A percentile compares a stretch with the other conserved stretches of the same genome.
These are phyloP conservation scores for Eptesicus fuscus DNA, from an alignment of 2,113 vertebrate species.

Conservation along the genomic window DNA sequence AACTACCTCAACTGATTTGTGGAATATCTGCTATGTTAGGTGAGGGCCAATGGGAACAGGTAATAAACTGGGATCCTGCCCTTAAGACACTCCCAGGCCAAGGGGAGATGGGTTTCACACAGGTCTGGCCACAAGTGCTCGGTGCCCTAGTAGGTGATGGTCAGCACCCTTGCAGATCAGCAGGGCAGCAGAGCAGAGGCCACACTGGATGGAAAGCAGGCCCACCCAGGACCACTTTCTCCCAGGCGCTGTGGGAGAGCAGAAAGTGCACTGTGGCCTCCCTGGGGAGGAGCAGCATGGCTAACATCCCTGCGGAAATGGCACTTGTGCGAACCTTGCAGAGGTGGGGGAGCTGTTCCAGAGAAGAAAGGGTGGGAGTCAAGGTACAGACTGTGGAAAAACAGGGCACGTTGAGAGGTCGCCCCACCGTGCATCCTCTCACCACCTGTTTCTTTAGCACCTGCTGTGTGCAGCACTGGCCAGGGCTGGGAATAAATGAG, in stretches of 20 bases:
- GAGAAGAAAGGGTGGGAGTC: neutral
- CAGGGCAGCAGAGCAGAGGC: neutral
- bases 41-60: neutral
- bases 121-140: neutral
- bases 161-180: neutral
- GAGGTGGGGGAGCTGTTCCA: neutral
- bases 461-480: neutral
- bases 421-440: neutral
- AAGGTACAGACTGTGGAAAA: neutral
- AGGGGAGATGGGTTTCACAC: neutral
- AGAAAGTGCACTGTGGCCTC: neutral
- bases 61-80: neutral
- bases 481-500: neutral
- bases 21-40: neutral
- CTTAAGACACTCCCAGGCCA: neutral
- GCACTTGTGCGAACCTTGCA: neutral
- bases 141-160: neutral
- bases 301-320: neutral
- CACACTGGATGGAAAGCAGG: neutral
- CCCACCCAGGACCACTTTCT: neutral
- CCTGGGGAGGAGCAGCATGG: neutral
- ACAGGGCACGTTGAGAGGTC: neutral
- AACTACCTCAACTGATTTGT: neutral
- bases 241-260: rapidly evolving
- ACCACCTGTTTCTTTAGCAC: neutral